Evolutionary conservation across 2,888 invertebrate species (phyloP), one percentile per base, ranked within the genome.

Genomic region (Epiblema foenella): DNA sequence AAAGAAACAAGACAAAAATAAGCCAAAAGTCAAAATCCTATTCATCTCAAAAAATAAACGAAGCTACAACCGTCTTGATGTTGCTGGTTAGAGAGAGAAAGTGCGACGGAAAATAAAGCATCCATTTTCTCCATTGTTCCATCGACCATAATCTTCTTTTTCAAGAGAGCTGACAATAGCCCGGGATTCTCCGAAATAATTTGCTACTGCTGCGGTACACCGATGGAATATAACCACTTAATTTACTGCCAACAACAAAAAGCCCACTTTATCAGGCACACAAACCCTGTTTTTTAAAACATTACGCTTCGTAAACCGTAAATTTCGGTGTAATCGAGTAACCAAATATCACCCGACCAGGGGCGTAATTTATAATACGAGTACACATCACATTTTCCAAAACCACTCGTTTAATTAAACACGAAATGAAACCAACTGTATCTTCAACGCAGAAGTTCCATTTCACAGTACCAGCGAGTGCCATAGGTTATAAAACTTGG

Each of bases 301-400:
- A 64, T 39, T 42, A 9, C 52, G 68, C 59, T 52, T 17, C 42
- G 42, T 39, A 49, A 51, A 20, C 18, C 42, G 37, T 69, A 63
- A 63, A 62, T 63, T 64, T 64, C 65, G 49, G 29, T 42, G 51
- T 42, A 65, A 65, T 58, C 58, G 46, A 52, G 42, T 54, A 65
- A 70, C 54, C 69, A 12, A 57, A 20, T 39, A 59, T 52, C 39
- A 37, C 52, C 67, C 15, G 33, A 46, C 15, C 68, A 62, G 54
- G 46, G 33, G 54, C 69, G 64, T 65, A 70, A 70, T 65, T 70
- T 70, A 70, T 70, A 70, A 70, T 64, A n/a, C n/a, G n/a, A n/a
- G n/a, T n/a, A 59, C 59, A 59, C 42, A 59, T 70, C 69, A 65
- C 65, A 70, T 59, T 70, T 58, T 65, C 52, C 64, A 20, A 59